Evolutionary conservation across 2,113 vertebrate species (phyloP), one percentile per base, ranked within the genome.

Genomic region (Xiphophorus maculatus): DNA sequence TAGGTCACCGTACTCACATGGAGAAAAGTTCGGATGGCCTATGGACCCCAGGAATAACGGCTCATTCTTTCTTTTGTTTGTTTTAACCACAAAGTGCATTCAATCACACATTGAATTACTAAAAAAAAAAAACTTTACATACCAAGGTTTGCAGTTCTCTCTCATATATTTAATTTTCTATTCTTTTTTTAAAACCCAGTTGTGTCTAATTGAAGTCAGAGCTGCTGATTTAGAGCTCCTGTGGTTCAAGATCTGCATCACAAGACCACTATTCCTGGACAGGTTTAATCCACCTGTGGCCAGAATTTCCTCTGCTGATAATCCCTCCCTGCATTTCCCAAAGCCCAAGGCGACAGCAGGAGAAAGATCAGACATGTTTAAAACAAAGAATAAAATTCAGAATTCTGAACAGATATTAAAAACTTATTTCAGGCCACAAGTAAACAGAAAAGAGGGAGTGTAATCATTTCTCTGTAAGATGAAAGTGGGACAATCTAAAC

Each of bases 261-360:
- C 81, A 85, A 87, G 81, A 88, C 82, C 79, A 77, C 79, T 85
- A 81, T 88, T 91, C 75, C 78, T 67, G 80, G 81, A 81, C 25
- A 83, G 63, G 29, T 82, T 84, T 89, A 90, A 92, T 92, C 90
- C 88, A 92, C 69, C 86, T 76, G 71, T 33, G 77, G 66, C 27
- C 27, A 80, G 84, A 89, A 89, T 85, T 82, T 63, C 73, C 74
- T 51, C 44, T 28, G n/a, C 6, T 22, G 67, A 80, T 93, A 93
- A 91, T 88, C 90, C 75, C 28, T 88, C 90, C 73, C 30, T 6
- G 17, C 66, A 44, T 74, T 81, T 89, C 83, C 83, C 73, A 69
- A 65, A 44, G 62, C 40, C 2, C 22, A 75, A 37, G 17, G 71
- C 28, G n/a, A 42, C 68, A 84, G 66, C 60, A 64, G 69, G 37